A percentile compares a stretch with the other conserved stretches of the same genome.
These are phyloP conservation scores for Rosalia funebris DNA, from an alignment of 2,888 invertebrate species.

Conservation along the genomic window DNA sequence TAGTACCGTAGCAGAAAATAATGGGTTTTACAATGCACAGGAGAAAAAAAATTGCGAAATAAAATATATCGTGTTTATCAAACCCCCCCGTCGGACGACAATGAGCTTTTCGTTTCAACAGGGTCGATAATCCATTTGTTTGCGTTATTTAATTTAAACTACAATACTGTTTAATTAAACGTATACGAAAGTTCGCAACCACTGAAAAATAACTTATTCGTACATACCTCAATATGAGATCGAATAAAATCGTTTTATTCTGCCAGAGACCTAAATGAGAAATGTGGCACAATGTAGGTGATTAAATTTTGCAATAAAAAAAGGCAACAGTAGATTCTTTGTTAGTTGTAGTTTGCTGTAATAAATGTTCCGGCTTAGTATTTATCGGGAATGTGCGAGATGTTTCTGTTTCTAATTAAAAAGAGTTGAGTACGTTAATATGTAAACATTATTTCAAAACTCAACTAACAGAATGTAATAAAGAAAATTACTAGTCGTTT, in stretches of 20 bases:
- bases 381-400: no score
- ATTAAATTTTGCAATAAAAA: slow-evolving; percentile 4
- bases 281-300: slow-evolving; percentile 6
- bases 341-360: slow-evolving; percentile 3
- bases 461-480: no score
- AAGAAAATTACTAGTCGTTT: no score
- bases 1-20: no score
- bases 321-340: slow-evolving; percentile 1
- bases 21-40: no score
- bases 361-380: background rate
- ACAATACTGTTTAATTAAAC: slow-evolving; percentile 17
- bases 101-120: background rate
- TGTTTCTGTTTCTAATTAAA: no score
- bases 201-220: slow-evolving; percentile 8
- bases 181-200: slow-evolving; percentile 12
- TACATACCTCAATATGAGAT: slow-evolving; percentile 5
- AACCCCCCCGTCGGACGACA: background rate
- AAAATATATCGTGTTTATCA: no score
- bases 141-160: slow-evolving; percentile 16
- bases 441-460: no score
- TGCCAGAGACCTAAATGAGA: background rate
- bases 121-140: slow-evolving; percentile 5
- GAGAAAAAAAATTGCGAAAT: no score
- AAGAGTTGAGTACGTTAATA: no score
- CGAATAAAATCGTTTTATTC: slow-evolving; percentile 8